Percentiles rank a stretch among this genome's conserved stretches.
These are phyloP conservation scores for Theocolax elegans DNA, from an alignment of 1,140 invertebrate genomes.

Conservation along the genomic window DNA sequence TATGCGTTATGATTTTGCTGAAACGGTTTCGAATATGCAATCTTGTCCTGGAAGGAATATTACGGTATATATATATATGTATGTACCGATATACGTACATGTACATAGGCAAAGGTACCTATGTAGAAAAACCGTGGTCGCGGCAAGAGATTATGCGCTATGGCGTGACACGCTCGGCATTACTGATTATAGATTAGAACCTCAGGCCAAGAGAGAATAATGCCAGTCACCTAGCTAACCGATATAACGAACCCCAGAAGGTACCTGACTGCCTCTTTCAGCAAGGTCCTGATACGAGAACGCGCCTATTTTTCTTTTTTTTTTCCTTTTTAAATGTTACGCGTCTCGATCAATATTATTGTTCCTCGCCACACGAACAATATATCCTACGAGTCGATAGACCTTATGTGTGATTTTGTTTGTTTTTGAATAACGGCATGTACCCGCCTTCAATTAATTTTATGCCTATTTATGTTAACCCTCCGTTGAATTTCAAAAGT, in stretches of 20 bases:
- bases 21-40: neutral
- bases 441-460: too few relatives aligned
- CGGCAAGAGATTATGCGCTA: slow-evolving; percentile 37
- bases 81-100: too few relatives aligned
- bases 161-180: slow-evolving; percentile 53
- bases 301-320: neutral
- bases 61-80: too few relatives aligned
- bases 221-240: slow-evolving; percentile 50
- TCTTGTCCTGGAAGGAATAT: slow-evolving; percentile 6
- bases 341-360: slow-evolving; percentile 28
- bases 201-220: slow-evolving; percentile 46
- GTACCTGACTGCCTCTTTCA: slow-evolving; percentile 16
- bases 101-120: too few relatives aligned
- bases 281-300: neutral
- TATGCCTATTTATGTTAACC: too few relatives aligned
- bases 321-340: neutral
- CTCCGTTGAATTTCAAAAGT: too few relatives aligned
- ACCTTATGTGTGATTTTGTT: neutral
- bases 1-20: neutral
- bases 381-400: neutral
- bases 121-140: too few relatives aligned
- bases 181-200: slow-evolving; percentile 56
- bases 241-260: slow-evolving; percentile 45
- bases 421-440: too few relatives aligned
- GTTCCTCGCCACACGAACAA: neutral